Base-by-base conservation (phyloP, 1,140 invertebrate genomes). In the Coenobita brevimanus region DNA sequence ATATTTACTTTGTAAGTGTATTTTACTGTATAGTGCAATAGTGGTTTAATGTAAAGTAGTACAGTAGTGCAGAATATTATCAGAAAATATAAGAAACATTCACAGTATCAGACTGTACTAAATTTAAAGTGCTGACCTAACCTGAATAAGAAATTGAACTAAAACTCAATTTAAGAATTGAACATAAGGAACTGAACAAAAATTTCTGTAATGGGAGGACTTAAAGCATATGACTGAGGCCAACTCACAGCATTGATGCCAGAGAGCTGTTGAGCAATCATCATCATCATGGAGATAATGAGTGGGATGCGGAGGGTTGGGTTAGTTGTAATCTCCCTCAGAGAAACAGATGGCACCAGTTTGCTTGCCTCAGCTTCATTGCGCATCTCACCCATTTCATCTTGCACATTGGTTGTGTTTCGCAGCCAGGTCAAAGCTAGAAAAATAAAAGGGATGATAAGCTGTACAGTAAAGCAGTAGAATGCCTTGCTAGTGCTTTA, bases 161-260 rank as follows among this genome's bases (percentile, higher is more conserved):
- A n/a, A n/a, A n/a, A n/a, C n/a, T n/a, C n/a, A n/a, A n/a, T n/a
- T n/a, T n/a, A n/a, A n/a, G n/a, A n/a, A n/a, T n/a, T n/a, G n/a
- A n/a, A n/a, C n/a, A n/a, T n/a, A n/a, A n/a, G n/a, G n/a, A n/a
- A n/a, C n/a, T n/a, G n/a, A n/a, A n/a, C n/a, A n/a, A n/a, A n/a
- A n/a, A n/a, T n/a, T n/a, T n/a, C n/a, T n/a, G n/a, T n/a, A n/a
- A n/a, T n/a, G n/a, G n/a, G n/a, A n/a, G n/a, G n/a, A n/a, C n/a
- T n/a, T n/a, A n/a, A n/a, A n/a, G n/a, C n/a, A n/a, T n/a, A n/a
- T n/a, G n/a, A n/a, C n/a, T n/a, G n/a, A n/a, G n/a, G n/a, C n/a
- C n/a, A n/a, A 93, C 94, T 94, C 93, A 97, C 96, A 13, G 96
- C 97, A 91, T 97, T 97, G 91, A 98, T 98, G 17, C 97, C 97